These are phyloP conservation scores for Leucoma salicis DNA, from an alignment of 2,888 invertebrate genomes.

Conservation along the genomic window DNA sequence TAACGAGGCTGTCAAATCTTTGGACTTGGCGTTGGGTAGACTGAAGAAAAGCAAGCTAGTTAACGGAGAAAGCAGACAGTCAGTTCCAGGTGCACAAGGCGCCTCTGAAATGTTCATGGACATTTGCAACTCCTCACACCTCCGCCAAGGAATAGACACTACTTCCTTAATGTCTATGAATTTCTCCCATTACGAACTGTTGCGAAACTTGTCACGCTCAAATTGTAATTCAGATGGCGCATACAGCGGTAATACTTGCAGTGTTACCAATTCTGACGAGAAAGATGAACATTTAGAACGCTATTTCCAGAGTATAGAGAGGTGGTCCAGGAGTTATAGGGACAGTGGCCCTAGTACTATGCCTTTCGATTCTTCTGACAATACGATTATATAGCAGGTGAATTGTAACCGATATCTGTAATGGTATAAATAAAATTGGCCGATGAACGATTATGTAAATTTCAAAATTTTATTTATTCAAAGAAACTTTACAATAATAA, in stretches of 20 bases:
- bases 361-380: constrained; percentile 26
- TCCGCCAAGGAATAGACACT: constrained; percentile 43
- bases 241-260: constrained; percentile 56
- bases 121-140: constrained; percentile 30
- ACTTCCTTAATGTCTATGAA: constrained; percentile 66
- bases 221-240: constrained; percentile 66
- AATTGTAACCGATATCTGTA: constrained; percentile 1
- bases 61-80: constrained; percentile 42
- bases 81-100: constrained; percentile 25
- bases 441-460: constrained; percentile 79
- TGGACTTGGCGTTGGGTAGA: constrained; percentile 56
- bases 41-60: constrained; percentile 62
- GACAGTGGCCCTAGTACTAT: constrained; percentile 36
- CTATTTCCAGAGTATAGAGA: constrained; percentile 67
- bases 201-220: constrained; percentile 62
- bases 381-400: neutral
- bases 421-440: constrained; percentile 57
- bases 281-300: constrained; percentile 67
- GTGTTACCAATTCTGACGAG: constrained; percentile 39
- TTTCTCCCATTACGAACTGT: constrained; percentile 70
- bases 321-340: constrained; percentile 52
- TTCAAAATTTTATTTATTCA: constrained; percentile 80
- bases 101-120: constrained; percentile 50
- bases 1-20: constrained; percentile 58
- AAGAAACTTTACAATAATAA: constrained; percentile 80